Percentiles rank a stretch among this genome's conserved stretches.
Conservation (phyloP, 2,113 vertebrate species). For the Bos javanicus region DNA sequence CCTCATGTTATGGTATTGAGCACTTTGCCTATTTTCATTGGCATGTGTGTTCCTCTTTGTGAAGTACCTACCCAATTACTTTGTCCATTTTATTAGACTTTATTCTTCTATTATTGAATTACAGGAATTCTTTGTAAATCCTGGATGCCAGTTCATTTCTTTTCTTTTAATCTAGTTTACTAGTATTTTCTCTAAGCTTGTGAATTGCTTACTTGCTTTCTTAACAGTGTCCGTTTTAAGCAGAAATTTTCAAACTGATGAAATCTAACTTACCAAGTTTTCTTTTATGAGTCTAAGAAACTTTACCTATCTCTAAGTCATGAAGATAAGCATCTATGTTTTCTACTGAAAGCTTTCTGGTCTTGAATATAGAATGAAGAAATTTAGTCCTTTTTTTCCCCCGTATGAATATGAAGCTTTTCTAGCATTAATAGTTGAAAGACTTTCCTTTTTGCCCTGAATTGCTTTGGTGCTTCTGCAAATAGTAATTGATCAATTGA, state of each 20-base stretch:
- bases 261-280: not conserved
- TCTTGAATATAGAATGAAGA: not conserved
- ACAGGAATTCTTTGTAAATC: not conserved
- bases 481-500: not conserved
- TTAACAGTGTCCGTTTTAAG: not conserved
- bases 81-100: not conserved
- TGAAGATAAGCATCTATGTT: not conserved
- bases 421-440: not conserved
- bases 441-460: not conserved
- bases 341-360: not conserved
- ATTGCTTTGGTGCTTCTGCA: not conserved
- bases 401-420: not conserved
- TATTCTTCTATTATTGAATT: not conserved
- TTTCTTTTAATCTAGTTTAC: not conserved
- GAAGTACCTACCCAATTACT: not conserved
- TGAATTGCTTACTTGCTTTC: not conserved
- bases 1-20: not conserved
- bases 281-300: not conserved
- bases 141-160: not conserved
- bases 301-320: not conserved
- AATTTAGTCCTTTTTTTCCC: not conserved
- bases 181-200: not conserved
- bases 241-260: not conserved
- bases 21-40: not conserved
- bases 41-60: not conserved